Conservation (phyloP, 2,888 invertebrate species). For the Noctuana brunneofusca region DNA sequence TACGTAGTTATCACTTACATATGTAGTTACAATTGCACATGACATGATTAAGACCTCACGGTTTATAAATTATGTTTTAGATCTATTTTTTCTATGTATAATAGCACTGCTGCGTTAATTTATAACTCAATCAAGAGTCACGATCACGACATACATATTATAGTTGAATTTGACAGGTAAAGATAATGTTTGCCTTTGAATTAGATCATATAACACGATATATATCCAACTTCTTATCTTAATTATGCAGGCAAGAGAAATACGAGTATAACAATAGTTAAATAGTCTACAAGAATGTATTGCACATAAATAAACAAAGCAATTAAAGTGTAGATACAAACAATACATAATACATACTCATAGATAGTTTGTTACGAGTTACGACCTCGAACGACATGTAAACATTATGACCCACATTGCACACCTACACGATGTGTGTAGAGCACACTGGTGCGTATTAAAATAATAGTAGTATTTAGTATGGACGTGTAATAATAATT, state of each 20-base stretch:
- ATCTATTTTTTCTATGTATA: background rate
- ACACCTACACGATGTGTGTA: conserved; percentile 41
- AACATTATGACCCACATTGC: conserved; percentile 69
- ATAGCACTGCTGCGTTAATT: background rate
- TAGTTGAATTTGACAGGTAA: background rate
- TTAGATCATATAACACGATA: conserved; percentile 36
- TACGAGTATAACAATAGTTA: conserved; percentile 14
- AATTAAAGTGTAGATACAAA: conserved; percentile 49
- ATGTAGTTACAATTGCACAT: conserved; percentile 13
- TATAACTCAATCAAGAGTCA: conserved; percentile 1
- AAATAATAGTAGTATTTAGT: conserved; percentile 41
- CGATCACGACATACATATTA: conserved; percentile 3
- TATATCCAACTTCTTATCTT: conserved; percentile 30
- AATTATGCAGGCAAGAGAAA: conserved; percentile 36
- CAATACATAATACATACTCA: too few species aligned
- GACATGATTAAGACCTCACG: conserved; percentile 7
- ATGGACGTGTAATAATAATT: conserved; percentile 62
- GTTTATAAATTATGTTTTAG: background rate
- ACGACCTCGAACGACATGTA: conserved; percentile 64
- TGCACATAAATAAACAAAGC: conserved; percentile 51
- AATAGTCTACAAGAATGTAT: conserved; percentile 36
- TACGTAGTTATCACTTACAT: conserved; percentile 5
- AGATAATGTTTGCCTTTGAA: background rate
- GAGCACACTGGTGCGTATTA: conserved; percentile 4
- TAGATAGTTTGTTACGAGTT: conserved; percentile 50